Conservation (phyloP, 2,113 vertebrate species). For the Felis chaus region DNA sequence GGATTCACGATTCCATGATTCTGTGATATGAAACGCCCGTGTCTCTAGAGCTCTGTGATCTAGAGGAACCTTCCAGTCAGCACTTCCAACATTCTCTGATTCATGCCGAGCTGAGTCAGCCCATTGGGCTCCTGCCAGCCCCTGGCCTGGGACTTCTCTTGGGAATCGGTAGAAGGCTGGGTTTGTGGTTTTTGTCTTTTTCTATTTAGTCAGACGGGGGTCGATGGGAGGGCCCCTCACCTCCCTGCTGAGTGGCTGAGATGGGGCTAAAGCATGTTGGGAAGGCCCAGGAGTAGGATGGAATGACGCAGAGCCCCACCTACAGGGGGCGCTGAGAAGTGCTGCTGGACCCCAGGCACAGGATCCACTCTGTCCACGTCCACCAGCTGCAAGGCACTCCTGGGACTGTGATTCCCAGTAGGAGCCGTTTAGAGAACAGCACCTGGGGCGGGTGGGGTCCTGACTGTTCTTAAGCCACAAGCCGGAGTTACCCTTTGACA, state of each 20-base stretch:
- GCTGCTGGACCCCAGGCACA: background rate
- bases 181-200: background rate
- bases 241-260: background rate
- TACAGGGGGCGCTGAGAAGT: background rate
- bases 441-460: background rate
- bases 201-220: background rate
- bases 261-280: background rate
- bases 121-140: background rate
- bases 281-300: background rate
- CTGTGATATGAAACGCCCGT: fast-evolving
- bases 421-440: background rate
- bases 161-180: background rate
- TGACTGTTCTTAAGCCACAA: background rate
- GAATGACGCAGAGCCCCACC: background rate
- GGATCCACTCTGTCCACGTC: background rate
- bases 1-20: background rate
- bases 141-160: background rate
- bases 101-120: background rate
- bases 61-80: background rate
- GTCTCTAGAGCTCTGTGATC: background rate
- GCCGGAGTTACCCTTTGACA: background rate
- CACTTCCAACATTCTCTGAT: background rate
- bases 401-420: background rate
- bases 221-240: background rate
- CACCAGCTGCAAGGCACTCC: background rate